Conservation (phyloP, 2,888 invertebrate species). For the Thymelicus sylvestris region DNA sequence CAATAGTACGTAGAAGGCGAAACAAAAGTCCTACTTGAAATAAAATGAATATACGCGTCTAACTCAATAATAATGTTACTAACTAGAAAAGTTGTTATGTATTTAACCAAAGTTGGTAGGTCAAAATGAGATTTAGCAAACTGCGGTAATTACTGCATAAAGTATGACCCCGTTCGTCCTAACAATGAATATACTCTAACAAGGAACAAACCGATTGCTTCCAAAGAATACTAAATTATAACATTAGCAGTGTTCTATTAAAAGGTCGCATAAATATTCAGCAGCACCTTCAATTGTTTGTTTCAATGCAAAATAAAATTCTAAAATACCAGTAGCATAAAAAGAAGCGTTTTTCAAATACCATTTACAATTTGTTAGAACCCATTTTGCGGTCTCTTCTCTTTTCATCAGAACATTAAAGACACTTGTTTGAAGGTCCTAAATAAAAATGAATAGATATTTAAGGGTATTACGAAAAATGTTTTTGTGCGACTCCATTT, state of each 20-base stretch:
- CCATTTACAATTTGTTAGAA: not conserved
- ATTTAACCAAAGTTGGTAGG: slow-evolving; percentile 14
- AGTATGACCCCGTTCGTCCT: slow-evolving; percentile 22
- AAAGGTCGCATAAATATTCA: not conserved
- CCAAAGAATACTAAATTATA: slow-evolving; percentile 4
- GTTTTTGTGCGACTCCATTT: too few relatives aligned
- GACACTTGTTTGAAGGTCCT: too few relatives aligned
- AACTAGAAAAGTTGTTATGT: slow-evolving; percentile 5
- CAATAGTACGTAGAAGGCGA: too few relatives aligned
- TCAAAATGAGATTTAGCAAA: slow-evolving; percentile 13
- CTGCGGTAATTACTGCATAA: slow-evolving; percentile 23
- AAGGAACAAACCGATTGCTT: slow-evolving; percentile 27
- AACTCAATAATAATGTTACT: not conserved
- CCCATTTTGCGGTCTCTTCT: not conserved
- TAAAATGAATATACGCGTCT: too few relatives aligned
- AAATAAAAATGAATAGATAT: too few relatives aligned
- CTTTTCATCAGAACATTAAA: not conserved
- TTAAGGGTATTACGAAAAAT: too few relatives aligned
- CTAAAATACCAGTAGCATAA: not conserved
- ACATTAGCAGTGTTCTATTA: slow-evolving; percentile 8
- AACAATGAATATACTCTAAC: slow-evolving; percentile 21
- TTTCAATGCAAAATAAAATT: not conserved
- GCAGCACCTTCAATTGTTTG: not conserved
- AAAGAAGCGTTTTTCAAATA: not conserved
- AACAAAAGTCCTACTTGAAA: too few relatives aligned